These are phyloP conservation scores for Tetragnatha montana DNA, from an alignment of 2,888 invertebrate species.

Conservation along the genomic window DNA sequence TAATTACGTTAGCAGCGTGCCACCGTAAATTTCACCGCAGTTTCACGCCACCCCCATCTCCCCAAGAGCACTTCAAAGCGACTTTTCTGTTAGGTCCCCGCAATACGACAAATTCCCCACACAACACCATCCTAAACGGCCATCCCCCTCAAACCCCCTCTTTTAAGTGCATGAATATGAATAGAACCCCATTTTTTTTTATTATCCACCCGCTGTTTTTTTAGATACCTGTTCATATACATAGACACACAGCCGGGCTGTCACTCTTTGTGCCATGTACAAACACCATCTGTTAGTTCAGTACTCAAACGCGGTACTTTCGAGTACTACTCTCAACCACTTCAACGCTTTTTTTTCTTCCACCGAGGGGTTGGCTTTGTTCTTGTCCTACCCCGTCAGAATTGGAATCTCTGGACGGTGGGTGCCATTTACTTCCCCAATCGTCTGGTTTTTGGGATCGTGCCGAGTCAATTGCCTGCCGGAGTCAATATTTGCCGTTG, in stretches of 20 bases:
- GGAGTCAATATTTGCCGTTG: constrained; percentile 62
- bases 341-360: constrained; percentile 22
- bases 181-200: constrained; percentile 14
- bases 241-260: constrained; percentile 38
- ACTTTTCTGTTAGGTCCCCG: neutral
- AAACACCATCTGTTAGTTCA: constrained; percentile 65
- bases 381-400: constrained; percentile 26
- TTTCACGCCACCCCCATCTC: constrained; percentile 19
- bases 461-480: constrained; percentile 51
- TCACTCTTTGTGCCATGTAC: constrained; percentile 37
- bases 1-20: neutral
- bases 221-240: constrained; percentile 27
- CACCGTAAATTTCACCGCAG: neutral
- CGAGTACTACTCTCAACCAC: constrained; percentile 7
- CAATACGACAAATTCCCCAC: constrained; percentile 45
- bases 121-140: too few relatives aligned
- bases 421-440: neutral
- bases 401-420: constrained; percentile 38
- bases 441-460: constrained; percentile 5
- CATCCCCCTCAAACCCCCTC: neutral
- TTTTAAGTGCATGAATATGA: constrained; percentile 21
- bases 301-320: constrained; percentile 52
- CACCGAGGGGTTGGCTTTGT: constrained; percentile 10
- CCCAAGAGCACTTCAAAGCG: constrained; percentile 4
- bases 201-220: neutral